Evolutionary conservation across 1,140 invertebrate species (phyloP), one percentile per base, ranked within the genome.

Genomic region (Latrodectus geometricus): DNA sequence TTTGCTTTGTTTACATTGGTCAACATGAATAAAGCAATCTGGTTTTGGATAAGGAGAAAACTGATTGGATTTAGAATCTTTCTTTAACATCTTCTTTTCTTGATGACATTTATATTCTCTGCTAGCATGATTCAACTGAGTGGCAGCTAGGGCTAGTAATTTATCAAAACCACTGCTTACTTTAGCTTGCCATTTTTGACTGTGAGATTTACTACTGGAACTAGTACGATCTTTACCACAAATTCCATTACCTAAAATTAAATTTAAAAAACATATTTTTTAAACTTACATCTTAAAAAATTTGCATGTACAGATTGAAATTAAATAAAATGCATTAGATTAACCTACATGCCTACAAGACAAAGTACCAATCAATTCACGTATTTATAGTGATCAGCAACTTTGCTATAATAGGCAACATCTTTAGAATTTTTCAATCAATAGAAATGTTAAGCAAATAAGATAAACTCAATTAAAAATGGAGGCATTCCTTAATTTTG

Each of bases 131-230:
- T 96, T 95, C 88, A 96, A 92, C 89, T 96, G 95, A 3, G 95
- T 96, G 7, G 95, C 95, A 9, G 96, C 96, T 90, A 96, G 95
- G 48, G 95, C 96, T 83, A 97, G 95, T 87, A 97, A 92, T 79
- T 95, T 94, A 91, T 97, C 96, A 92, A 97, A 97, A 54, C 95
- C 95, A 89, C 95, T 96, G 89, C 94, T 95, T 89, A 96, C 96
- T 88, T 95, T 94, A 89, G 96, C 95, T 91, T 96, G 95, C 95
- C 95, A 96, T 90, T 96, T 91, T 68, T 89, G 89, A 66, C 73
- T 89, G 20, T 89, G 88, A 12, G 88, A 88, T 11, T 87, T 86
- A n/a, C 50, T 80, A 56, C 75, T 52, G 11, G 20, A 8, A 70
- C 61, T 85, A 21, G 35, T 88, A 69, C 74, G 49, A 74, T 86